A percentile compares a stretch with the other conserved stretches of the same genome.
phyloP scores from a whole-genome alignment of 1,140 invertebrate genomes.

The Conopomorpha cramerella region DNA sequence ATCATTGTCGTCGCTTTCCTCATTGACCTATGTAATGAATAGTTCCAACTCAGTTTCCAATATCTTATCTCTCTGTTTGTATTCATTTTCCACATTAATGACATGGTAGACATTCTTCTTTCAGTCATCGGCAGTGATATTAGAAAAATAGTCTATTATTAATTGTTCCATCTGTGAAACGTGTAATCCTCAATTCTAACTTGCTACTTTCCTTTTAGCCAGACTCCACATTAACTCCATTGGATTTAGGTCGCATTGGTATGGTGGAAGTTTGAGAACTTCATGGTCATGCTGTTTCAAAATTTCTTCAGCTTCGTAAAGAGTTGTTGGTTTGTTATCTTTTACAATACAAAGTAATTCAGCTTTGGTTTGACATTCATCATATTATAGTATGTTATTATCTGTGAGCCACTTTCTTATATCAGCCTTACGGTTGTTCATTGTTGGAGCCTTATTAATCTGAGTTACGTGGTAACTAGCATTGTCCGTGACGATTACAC shows the following conservation, averaged over 20 bases:
- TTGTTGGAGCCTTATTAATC: constrained; percentile 1
- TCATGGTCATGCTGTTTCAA: neutral
- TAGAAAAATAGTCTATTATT: neutral
- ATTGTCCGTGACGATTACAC: too few species aligned
- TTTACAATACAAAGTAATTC: neutral
- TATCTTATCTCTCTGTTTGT: neutral
- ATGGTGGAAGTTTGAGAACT: neutral
- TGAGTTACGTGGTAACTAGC: constrained; percentile 2
- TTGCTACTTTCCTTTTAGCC: constrained; percentile 1
- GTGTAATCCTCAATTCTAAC: neutral
- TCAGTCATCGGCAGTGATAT: neutral
- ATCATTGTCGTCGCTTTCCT: neutral
- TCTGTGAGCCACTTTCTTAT: neutral
- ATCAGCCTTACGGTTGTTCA: neutral
- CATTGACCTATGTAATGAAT: neutral
- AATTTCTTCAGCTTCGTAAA: too few species aligned
- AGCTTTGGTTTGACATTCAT: neutral
- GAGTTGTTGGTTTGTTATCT: too few species aligned
- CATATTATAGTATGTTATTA: neutral
- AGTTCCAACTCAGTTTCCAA: neutral
- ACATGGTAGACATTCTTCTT: neutral
- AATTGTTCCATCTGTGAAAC: neutral
- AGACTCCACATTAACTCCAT: neutral
- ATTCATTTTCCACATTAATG: constrained; percentile 1
- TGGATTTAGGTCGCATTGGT: constrained; percentile 1